Evolutionary conservation across 1,140 invertebrate genomes (phyloP), one percentile per base, ranked within the genome.

Genomic region (Diachasma alloeum): DNA sequence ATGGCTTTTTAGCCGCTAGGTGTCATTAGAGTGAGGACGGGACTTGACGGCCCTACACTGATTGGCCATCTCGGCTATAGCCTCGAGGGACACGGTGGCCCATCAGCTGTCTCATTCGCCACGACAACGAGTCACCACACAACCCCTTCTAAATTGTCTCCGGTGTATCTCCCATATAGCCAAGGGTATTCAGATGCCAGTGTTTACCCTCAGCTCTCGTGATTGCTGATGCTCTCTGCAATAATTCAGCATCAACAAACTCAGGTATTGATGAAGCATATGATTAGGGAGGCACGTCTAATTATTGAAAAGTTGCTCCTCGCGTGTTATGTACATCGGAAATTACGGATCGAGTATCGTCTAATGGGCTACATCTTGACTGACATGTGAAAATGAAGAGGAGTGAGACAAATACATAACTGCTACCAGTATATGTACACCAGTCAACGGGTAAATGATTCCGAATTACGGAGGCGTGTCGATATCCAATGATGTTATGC

Each of bases 381-480:
- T 68, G 66, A 68, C 36, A 68, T 68, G 66, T 68, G 36, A 68
- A 68, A 68, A 37, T 68, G 9, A 39, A 68, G 13, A 15, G 13
- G 4, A 37, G 36, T 68, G 0, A 39, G 26, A n/a, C 66, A 37
- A 68, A 26, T 53, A 71, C 39, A 71, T 71, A 9, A 22, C n/a
- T 3, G 15, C 46, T 72, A 31, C 44, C n/a, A 9, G 44, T 53
- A 56, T 72, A 42, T 42, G 39, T 42, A 8, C 44, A 72, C n/a
- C 44, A 87, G 83, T 87, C 83, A 83, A 80, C 86, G 81, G 84
- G 87, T 83, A 87, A 88, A 88, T 84, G 85, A 87, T 85, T 87
- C 84, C 83, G 85, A 87, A 88, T 87, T 87, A 88, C 84, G 85
- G 81, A 85, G 87, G 87, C 87, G 85, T 88, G 87, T 87, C 86